Evolutionary conservation across 2,888 invertebrate genomes (phyloP).

Genomic region (Odontomyia ornata): DNA sequence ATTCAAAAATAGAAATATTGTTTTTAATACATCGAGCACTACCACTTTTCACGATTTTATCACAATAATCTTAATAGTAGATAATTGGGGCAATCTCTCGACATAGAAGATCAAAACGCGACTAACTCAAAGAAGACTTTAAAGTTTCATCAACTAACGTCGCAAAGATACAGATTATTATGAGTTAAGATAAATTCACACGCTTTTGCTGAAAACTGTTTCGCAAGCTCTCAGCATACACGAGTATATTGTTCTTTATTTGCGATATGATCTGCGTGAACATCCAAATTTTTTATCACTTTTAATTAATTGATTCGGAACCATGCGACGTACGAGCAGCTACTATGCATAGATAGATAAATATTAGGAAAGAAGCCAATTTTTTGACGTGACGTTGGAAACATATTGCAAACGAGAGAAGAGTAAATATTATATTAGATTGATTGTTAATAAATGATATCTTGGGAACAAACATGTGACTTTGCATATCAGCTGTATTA

Average conservation of each 20-base stretch:
- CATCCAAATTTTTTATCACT: conserved; percentile 1
- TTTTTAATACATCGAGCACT: not conserved
- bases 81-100: not conserved
- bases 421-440: no score
- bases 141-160: not conserved
- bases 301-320: not conserved
- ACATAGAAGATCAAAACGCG: conserved; percentile 18
- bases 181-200: conserved; percentile 29
- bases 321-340: not conserved
- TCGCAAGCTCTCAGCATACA: not conserved
- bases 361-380: not conserved
- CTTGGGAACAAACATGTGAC: no score
- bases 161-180: conserved; percentile 9
- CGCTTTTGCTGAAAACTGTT: not conserved
- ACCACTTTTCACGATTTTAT: not conserved
- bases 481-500: no score
- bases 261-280: not conserved
- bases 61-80: not conserved
- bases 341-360: not conserved
- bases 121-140: not conserved
- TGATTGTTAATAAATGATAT: no score
- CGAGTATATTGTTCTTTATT: not conserved
- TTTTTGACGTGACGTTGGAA: not conserved
- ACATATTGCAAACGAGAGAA: no score
- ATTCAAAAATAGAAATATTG: no score